These are phyloP conservation scores for Aquatica leii DNA, from an alignment of 2,888 invertebrate species.

Conservation along the genomic window DNA sequence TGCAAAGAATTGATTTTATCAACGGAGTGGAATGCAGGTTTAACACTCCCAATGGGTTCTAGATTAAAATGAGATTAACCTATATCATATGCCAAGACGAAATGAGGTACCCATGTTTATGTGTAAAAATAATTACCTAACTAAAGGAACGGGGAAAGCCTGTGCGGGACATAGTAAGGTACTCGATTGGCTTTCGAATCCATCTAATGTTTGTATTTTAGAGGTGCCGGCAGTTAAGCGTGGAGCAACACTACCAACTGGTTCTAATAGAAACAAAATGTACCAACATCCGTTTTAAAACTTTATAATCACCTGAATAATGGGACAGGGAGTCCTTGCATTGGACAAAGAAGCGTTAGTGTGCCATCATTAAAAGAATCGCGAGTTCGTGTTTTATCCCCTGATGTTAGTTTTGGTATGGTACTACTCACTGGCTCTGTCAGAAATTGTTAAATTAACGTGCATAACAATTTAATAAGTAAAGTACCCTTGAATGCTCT, in stretches of 20 bases:
- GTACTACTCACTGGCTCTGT: slow-evolving; percentile 66
- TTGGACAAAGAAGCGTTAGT: slow-evolving; percentile 74
- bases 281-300: neutral
- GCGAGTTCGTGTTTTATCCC: slow-evolving; percentile 49
- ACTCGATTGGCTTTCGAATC: slow-evolving; percentile 56
- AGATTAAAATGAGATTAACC: slow-evolving; percentile 30
- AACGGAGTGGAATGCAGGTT: slow-evolving; percentile 66
- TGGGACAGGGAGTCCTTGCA: slow-evolving; percentile 74
- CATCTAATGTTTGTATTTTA: slow-evolving; percentile 46
- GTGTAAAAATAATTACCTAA: slow-evolving; percentile 62
- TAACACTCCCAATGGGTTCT: slow-evolving; percentile 82
- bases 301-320: slow-evolving; percentile 63
- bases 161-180: slow-evolving; percentile 78
- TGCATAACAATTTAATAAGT: slow-evolving; percentile 6
- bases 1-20: slow-evolving; percentile 49
- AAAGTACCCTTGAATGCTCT: slow-evolving; percentile 10
- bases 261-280: slow-evolving; percentile 56
- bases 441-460: slow-evolving; percentile 4
- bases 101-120: slow-evolving; percentile 24
- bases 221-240: slow-evolving; percentile 57
- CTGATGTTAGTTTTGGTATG: slow-evolving; percentile 61
- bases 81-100: neutral
- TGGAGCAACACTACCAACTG: slow-evolving; percentile 65
- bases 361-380: slow-evolving; percentile 51
- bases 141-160: slow-evolving; percentile 69